Conservation (phyloP, 2,797 vertebrate species). For the Dendrocincla fuliginosa region DNA sequence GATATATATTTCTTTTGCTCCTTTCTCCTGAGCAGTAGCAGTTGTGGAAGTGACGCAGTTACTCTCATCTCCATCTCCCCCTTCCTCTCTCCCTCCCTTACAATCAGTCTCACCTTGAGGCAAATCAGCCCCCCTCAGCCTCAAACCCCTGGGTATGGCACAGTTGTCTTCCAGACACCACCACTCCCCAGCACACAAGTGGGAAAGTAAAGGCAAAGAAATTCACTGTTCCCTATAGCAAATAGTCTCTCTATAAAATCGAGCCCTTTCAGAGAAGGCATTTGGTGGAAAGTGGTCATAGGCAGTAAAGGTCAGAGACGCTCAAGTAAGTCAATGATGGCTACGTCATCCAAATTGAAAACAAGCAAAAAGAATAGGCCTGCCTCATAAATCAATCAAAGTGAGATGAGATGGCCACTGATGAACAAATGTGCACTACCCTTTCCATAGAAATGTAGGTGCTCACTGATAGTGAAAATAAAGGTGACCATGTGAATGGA, state of each 20-base stretch:
- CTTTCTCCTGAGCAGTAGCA: constrained; percentile 17
- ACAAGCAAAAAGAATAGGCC: background rate
- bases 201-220: background rate
- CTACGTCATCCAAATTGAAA: background rate
- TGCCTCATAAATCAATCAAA: background rate
- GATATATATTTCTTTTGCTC: constrained; percentile 73
- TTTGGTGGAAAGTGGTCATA: background rate
- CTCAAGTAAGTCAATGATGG: background rate
- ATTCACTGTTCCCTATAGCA: background rate
- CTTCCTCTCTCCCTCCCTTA: background rate
- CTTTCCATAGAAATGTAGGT: background rate
- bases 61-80: background rate
- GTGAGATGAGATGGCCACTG: rapidly evolving
- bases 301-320: background rate
- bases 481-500: background rate
- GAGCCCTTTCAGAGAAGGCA: background rate
- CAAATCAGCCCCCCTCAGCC: background rate
- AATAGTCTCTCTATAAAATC: background rate
- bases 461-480: background rate
- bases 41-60: constrained; percentile 16
- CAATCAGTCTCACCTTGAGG: background rate
- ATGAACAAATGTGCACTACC: background rate
- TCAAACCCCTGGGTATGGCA: background rate
- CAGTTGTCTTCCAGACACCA: background rate
- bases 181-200: background rate